A percentile compares a stretch with the other conserved stretches of the same genome.
Evolutionary conservation across 2,797 vertebrate genomes (phyloP).

Genomic region (Tenualosa thibaudeaui): DNA sequence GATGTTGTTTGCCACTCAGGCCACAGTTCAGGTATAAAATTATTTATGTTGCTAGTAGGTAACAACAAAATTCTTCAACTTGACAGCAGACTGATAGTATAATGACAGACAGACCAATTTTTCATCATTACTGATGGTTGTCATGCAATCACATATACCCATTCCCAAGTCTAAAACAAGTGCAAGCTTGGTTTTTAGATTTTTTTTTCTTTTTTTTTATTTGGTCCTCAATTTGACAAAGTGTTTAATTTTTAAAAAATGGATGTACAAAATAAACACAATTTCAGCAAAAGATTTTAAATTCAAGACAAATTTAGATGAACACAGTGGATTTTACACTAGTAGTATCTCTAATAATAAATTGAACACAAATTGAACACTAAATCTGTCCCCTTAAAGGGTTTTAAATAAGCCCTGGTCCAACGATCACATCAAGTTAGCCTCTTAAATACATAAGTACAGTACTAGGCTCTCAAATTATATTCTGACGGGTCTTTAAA

Average conservation of each 20-base stretch:
- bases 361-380: not conserved
- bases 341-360: not conserved
- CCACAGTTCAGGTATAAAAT: not conserved
- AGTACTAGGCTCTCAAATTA: slow-evolving; percentile 69
- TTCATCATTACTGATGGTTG: not conserved
- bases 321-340: slow-evolving; percentile 35
- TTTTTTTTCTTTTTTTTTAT: slow-evolving; percentile 44
- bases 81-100: not conserved
- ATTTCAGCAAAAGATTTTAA: slow-evolving; percentile 26
- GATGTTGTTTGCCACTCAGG: not conserved
- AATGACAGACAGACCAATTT: not conserved
- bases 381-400: not conserved
- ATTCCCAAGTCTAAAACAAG: not conserved
- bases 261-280: slow-evolving; percentile 53
- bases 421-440: slow-evolving; percentile 53
- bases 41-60: not conserved
- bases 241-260: slow-evolving; percentile 13
- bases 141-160: not conserved
- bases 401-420: slow-evolving; percentile 50
- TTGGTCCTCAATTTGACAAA: slow-evolving; percentile 62
- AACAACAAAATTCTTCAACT: not conserved
- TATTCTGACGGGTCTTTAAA: slow-evolving; percentile 57
- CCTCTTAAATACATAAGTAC: slow-evolving; percentile 71
- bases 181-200: not conserved
- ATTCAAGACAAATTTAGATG: slow-evolving; percentile 42